Percentiles rank a stretch among this genome's conserved stretches.
These are phyloP conservation scores for Cordilura impudica DNA, from an alignment of 2,888 invertebrate genomes.

Conservation along the genomic window DNA sequence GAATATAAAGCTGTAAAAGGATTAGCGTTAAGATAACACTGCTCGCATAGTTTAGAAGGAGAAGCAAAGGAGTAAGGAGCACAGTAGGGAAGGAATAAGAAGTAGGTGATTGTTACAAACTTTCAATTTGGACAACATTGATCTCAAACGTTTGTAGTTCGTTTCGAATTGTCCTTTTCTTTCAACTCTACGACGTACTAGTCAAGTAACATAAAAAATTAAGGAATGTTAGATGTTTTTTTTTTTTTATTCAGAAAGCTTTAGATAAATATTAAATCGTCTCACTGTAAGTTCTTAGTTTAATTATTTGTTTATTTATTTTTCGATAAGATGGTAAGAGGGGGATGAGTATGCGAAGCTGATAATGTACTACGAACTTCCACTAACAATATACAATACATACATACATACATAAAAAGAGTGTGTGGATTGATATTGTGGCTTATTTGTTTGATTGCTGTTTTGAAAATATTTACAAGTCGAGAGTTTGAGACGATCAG, in stretches of 20 bases:
- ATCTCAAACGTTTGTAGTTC: background rate
- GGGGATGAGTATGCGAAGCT: constrained; percentile 74
- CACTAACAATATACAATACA: constrained; percentile 64
- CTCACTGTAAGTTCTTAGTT: background rate
- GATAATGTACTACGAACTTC: constrained; percentile 69
- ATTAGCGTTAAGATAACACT: constrained; percentile 44
- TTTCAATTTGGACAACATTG: constrained; percentile 40
- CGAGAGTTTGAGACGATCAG: constrained; percentile 58
- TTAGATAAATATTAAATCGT: background rate
- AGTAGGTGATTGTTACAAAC: constrained; percentile 6
- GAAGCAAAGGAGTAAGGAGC: constrained; percentile 50
- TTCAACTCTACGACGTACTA: background rate
- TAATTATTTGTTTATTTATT: background rate
- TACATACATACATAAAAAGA: constrained; percentile 43
- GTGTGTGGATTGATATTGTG: constrained; percentile 57
- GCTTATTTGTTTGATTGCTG: constrained; percentile 49
- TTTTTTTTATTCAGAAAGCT: no score
- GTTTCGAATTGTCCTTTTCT: background rate
- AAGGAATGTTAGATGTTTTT: background rate
- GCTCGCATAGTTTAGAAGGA: constrained; percentile 52
- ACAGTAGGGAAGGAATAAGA: constrained; percentile 5
- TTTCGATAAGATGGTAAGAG: constrained; percentile 45
- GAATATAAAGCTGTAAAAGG: constrained; percentile 7
- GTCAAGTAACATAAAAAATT: background rate
- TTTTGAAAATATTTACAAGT: constrained; percentile 71